Conservation (phyloP, 2,888 invertebrate species). For the Oscheius sp. region DNA sequence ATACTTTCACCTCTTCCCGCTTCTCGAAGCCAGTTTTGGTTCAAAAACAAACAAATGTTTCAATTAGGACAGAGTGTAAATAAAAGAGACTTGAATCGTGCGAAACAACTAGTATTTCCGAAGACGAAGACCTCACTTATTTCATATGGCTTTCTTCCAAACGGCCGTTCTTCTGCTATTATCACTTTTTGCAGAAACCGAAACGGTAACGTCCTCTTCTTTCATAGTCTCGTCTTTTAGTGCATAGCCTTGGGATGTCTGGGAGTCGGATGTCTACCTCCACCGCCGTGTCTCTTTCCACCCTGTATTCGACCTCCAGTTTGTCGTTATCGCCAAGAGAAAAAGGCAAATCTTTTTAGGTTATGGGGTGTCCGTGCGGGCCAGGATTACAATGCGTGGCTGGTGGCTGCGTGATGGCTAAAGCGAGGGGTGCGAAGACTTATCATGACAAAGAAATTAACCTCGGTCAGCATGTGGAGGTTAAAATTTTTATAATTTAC, state of each 20-base stretch:
- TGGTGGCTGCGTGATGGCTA: constrained; percentile 49
- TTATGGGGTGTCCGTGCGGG: constrained; percentile 47
- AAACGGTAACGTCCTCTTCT: neutral
- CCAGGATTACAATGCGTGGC: constrained; percentile 48
- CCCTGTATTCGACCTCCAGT: constrained; percentile 43
- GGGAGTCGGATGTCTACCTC: constrained; percentile 49
- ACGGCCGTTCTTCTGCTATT: constrained; percentile 15
- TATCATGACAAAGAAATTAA: constrained; percentile 16
- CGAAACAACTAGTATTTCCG: constrained; percentile 30
- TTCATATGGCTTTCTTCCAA: neutral
- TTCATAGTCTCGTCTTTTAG: constrained; percentile 30
- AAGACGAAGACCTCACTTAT: neutral
- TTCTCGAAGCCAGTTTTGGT: neutral
- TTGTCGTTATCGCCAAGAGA: neutral
- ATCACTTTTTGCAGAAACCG: constrained; percentile 5
- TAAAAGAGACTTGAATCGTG: constrained; percentile 27
- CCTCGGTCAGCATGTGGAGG: constrained; percentile 18
- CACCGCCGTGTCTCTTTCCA: constrained; percentile 46
- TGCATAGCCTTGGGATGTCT: constrained; percentile 48
- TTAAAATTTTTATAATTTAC: neutral
- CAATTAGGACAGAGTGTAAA: constrained; percentile 33
- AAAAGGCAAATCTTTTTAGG: constrained; percentile 1
- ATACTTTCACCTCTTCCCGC: neutral
- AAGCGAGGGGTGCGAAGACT: constrained; percentile 51
- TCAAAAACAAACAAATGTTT: constrained; percentile 33